A percentile compares a stretch with the other conserved stretches of the same genome.
Conservation (phyloP, 2,888 invertebrate genomes). For the Catocala sponsa region DNA sequence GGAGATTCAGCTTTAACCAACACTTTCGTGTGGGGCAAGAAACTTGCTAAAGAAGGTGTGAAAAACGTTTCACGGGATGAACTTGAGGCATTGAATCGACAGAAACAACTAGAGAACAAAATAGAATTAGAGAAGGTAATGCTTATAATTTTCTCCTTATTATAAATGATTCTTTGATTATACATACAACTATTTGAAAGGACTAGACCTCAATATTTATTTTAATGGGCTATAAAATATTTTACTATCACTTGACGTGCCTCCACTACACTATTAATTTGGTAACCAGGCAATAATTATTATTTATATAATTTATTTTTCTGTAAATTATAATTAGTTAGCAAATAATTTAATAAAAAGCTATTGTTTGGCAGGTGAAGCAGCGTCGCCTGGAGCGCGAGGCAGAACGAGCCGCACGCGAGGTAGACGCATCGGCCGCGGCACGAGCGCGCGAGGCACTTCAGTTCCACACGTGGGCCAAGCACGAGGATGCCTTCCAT, state of each 20-base stretch:
- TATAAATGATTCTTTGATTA: too few relatives aligned
- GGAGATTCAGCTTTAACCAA: slow-evolving; percentile 98
- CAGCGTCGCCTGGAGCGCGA: slow-evolving; percentile 96
- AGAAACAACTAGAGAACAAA: slow-evolving; percentile 97
- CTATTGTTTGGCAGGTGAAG: slow-evolving; percentile 89
- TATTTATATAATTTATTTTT: too few relatives aligned
- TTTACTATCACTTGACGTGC: too few relatives aligned
- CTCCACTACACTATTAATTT: too few relatives aligned
- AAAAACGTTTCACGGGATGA: slow-evolving; percentile 93
- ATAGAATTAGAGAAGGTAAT: slow-evolving; percentile 95
- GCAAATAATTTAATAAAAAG: too few relatives aligned
- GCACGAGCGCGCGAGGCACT: slow-evolving; percentile 95
- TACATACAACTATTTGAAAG: too few relatives aligned
- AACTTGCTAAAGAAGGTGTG: slow-evolving; percentile 97
- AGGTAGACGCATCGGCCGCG: slow-evolving; percentile 92
- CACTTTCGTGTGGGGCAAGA: slow-evolving; percentile 99
- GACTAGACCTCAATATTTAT: too few relatives aligned
- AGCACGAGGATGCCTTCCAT: slow-evolving; percentile 99
- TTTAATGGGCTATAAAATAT: too few relatives aligned
- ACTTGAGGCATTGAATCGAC: slow-evolving; percentile 93
- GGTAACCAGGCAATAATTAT: too few relatives aligned
- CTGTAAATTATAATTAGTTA: too few relatives aligned
- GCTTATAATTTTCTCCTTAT: too few relatives aligned
- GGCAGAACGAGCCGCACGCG: slow-evolving; percentile 94
- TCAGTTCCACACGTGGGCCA: slow-evolving; percentile 97